Evolutionary conservation across 2,797 vertebrate species (phyloP), one percentile per base, ranked within the genome.

Genomic region (Anomalospiza imberbis): DNA sequence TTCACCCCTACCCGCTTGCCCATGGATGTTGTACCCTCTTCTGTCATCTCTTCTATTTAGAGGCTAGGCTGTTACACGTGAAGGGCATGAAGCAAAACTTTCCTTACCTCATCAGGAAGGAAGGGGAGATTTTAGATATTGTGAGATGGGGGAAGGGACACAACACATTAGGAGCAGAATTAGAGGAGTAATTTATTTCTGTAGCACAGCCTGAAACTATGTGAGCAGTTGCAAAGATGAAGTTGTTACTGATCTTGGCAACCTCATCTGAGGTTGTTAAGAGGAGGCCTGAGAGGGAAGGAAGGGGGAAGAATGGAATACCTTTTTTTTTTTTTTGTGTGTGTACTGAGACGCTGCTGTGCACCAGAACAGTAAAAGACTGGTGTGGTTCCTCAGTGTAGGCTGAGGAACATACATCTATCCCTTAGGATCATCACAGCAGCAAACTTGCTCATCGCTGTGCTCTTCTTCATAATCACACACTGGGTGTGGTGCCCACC

Each of bases 121-220:
- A 86, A 89, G 31, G n/a, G 45, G 60, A 96, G 76, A 84, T 91
- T 86, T 92, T 88, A 93, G 85, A 76, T 93, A 72, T 1, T 42
- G 21, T 9, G 17, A 85, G 32, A 24, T 79, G 48, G 9, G 36
- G 70, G 50, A 72, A 31, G 26, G 40, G 13, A 60, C 32, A 13
- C 0, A 5, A 60, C 12, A 26, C 1, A 2, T 31, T 38, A 68
- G 74, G 36, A n/a, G 20, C 47, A 75, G 70, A 61, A 88, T 34
- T 7, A 77, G 17, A 12, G 29, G 34, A 67, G 5, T 50, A 31
- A 28, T 60, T 89, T 47, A 34, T 66, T 67, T 44, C 53, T 75
- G 6, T 44, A 65, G 38, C 36, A 72, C 28, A 45, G 40, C 17
- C 65, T 88, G 53, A 65, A 67, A 54, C 38, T 73, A 2, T 31